phyloP scores from a whole-genome alignment of 2,113 vertebrate species.

The Falco punctatus region DNA sequence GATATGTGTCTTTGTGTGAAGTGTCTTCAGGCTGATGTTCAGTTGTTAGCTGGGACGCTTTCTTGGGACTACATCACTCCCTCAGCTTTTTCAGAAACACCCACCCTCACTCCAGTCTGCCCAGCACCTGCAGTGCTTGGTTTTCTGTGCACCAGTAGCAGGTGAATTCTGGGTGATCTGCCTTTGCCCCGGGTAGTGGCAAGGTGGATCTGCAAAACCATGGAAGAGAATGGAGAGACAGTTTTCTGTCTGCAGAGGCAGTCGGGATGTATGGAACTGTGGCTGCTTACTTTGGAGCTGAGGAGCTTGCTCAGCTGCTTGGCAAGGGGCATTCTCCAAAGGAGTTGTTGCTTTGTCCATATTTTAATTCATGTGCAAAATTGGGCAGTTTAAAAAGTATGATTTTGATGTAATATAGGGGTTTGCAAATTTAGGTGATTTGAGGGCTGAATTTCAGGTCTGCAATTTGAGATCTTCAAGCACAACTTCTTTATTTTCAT shows the following conservation, averaged over 20 bases:
- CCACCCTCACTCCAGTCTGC: too few relatives aligned
- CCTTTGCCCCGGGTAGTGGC: background rate
- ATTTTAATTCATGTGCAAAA: background rate
- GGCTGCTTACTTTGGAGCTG: background rate
- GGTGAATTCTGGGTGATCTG: rapidly evolving
- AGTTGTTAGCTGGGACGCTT: too few relatives aligned
- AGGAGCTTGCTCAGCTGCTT: background rate
- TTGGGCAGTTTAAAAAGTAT: background rate
- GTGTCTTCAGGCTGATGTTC: too few relatives aligned
- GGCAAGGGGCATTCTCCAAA: background rate
- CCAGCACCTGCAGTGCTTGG: too few relatives aligned
- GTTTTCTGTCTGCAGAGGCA: background rate
- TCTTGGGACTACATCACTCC: too few relatives aligned
- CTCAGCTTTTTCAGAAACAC: too few relatives aligned
- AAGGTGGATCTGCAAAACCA: background rate
- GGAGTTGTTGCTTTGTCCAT: background rate
- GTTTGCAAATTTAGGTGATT: background rate
- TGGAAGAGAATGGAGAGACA: background rate
- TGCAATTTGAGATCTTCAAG: background rate
- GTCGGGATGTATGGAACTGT: background rate
- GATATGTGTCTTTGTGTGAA: too few relatives aligned
- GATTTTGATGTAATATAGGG: background rate
- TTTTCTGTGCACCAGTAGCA: background rate
- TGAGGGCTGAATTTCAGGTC: background rate
- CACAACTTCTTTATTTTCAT: background rate